phyloP scores from a whole-genome alignment of 2,113 vertebrate genomes.

The Panthera leo region DNA sequence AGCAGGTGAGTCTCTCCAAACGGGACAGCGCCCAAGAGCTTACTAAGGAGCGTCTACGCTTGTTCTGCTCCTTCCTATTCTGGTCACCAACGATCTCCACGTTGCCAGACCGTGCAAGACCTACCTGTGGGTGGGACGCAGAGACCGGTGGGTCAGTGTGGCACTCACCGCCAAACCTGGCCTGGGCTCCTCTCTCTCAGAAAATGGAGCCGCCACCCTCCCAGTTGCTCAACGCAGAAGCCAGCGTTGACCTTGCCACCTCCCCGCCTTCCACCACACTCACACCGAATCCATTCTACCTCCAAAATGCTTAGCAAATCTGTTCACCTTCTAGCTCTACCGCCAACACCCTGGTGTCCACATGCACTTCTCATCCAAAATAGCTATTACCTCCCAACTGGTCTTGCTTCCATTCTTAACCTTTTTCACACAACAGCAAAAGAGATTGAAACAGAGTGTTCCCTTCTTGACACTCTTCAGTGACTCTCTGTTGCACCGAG shows the following conservation, averaged over 20 bases:
- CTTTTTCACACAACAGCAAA: not conserved
- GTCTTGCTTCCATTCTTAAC: not conserved
- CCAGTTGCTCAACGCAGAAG: not conserved
- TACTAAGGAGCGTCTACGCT: fast-evolving
- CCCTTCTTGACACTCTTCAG: not conserved
- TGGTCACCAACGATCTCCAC: not conserved
- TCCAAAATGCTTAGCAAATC: not conserved
- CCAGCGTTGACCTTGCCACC: not conserved
- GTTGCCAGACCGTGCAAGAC: not conserved
- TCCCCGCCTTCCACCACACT: not conserved
- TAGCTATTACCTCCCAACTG: not conserved
- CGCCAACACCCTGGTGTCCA: not conserved
- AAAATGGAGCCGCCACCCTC: not conserved
- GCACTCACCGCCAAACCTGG: not conserved
- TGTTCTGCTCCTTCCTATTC: not conserved
- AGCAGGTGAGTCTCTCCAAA: not conserved
- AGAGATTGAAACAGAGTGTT: not conserved
- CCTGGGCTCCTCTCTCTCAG: not conserved
- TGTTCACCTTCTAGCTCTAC: not conserved
- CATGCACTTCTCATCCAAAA: not conserved
- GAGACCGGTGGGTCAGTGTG: not conserved
- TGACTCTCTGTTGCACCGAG: not conserved
- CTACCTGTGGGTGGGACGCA: not conserved
- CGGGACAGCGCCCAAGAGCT: not conserved
- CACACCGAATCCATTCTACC: not conserved